Base-by-base conservation (phyloP, 1,140 invertebrate genomes). In the Diorhabda elongata region DNA sequence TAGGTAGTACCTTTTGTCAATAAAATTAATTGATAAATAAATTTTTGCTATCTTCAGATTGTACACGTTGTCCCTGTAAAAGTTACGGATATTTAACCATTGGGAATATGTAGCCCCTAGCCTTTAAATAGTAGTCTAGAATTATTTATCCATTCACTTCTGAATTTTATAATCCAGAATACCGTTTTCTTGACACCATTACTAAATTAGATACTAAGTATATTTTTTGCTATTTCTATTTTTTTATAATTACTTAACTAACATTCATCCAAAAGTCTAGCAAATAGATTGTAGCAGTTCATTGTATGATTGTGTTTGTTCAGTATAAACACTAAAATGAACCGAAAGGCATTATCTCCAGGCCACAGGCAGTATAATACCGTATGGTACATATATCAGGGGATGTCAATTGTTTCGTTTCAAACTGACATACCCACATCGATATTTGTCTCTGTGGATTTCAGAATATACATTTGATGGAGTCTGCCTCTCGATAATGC, bases 381-480 rank as follows among this genome's bases (percentile, higher is more conserved):
- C 64, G 64, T 47, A 42, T 42, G 47, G 64, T n/a, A 65, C 64
- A 57, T 65, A 65, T 65, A 65, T 65, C 64, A 65, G 42, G 64
- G 64, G 64, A 65, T 65, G 64, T 65, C 64, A 65, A 65, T 65
- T 65, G 64, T 58, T 42, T 58, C 64, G 64, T 65, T 65, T 58
- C 64, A 52, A 65, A 57, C 58, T 65, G 64, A 65, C 64, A 65
- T 58, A 42, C 6, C 64, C 64, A 65, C 64, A 65, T 65, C 52
- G 64, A 58, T 65, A 65, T 65, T 65, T 65, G 64, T 65, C 64
- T 45, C 64, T 9, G 52, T 65, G 64, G 64, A 65, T 58, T 57
- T 65, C 47, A 41, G 64, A 65, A 42, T 9, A 65, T 52, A 58
- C 64, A 65, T 65, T 41, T 56, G 64, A 65, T 65, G 26, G 64